Evolutionary conservation across 2,797 vertebrate genomes (phyloP), one percentile per base, ranked within the genome.

Genomic region (Leucoraja ocellata): DNA sequence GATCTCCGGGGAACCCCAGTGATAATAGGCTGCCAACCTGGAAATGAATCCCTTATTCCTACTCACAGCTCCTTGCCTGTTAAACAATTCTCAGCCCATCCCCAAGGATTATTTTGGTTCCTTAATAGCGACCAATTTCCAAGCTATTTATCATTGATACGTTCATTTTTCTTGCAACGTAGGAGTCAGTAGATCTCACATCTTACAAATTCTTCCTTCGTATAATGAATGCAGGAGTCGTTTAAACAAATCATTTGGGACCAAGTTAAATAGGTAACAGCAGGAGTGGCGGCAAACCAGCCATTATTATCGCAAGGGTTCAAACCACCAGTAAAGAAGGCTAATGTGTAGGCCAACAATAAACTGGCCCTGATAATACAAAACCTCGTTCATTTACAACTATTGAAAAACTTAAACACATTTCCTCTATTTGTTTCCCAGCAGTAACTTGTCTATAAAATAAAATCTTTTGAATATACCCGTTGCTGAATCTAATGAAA

Each of bases 231-330:
- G 86, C 63, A 90, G 63, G 68, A 68, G 58, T 21, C n/a, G 16
- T 71, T 90, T 18, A 21, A 32, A 32, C 32, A 71, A 84, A 90
- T 90, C 86, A 90, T 71, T 84, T 90, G 21, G 21, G 65, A 68
- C n/a, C 86, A 71, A 71, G 58, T 71, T 39, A 71, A 90, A 90
- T 68, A 90, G 36, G 68, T 71, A 68, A 90, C n/a, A 32, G 63
- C 6, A 25, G 71, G 63, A 16, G 71, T 18, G 58, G 63, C 14
- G 28, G 86, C 13, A 68, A 91, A 91, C n/a, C 65, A 36, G 58
- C 86, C 61, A 54, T 84, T 28, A 84, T 25, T 58, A 84, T 84
- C 61, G 14, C 28, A 46, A 46, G 78, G 46, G n/a, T 80, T 80
- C 36, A 80, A 8, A 39, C 36, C 16, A 46, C 8, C 78, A 46